A percentile compares a stretch with the other conserved stretches of the same genome.
These are phyloP conservation scores for Phocoena sinus DNA, from an alignment of 2,113 vertebrate species.

Conservation along the genomic window DNA sequence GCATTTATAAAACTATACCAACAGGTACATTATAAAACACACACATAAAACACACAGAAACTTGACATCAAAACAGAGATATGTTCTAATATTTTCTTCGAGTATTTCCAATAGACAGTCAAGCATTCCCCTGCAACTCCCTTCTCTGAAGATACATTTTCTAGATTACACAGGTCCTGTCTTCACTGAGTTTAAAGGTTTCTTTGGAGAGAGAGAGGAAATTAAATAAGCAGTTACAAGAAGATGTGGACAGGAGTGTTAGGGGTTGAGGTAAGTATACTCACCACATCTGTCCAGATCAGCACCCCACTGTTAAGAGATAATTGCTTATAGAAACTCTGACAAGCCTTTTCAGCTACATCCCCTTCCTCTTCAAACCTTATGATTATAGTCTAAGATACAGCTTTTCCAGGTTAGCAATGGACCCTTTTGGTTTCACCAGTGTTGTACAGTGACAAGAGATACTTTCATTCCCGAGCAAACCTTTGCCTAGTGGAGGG, in stretches of 20 bases:
- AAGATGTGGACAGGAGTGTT: neutral
- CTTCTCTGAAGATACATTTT: neutral
- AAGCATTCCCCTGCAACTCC: neutral
- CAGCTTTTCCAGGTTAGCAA: neutral
- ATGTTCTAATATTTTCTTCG: neutral
- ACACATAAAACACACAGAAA: neutral
- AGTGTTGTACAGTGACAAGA: neutral
- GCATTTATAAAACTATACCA: neutral
- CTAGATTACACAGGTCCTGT: neutral
- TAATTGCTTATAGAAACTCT: neutral
- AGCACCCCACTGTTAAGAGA: neutral
- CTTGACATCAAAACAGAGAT: neutral
- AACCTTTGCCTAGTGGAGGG: neutral
- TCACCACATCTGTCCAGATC: neutral
- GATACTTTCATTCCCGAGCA: neutral
- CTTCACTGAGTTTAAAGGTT: neutral
- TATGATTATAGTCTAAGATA: neutral
- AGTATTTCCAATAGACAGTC: too few relatives aligned
- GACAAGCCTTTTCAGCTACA: neutral
- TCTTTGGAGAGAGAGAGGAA: neutral
- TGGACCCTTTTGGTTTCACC: neutral
- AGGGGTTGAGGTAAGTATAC: neutral
- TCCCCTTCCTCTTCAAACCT: neutral
- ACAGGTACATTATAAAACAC: neutral
- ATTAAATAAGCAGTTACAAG: neutral